These are phyloP conservation scores for Melolontha melolontha DNA, from an alignment of 2,888 invertebrate genomes.

Conservation along the genomic window DNA sequence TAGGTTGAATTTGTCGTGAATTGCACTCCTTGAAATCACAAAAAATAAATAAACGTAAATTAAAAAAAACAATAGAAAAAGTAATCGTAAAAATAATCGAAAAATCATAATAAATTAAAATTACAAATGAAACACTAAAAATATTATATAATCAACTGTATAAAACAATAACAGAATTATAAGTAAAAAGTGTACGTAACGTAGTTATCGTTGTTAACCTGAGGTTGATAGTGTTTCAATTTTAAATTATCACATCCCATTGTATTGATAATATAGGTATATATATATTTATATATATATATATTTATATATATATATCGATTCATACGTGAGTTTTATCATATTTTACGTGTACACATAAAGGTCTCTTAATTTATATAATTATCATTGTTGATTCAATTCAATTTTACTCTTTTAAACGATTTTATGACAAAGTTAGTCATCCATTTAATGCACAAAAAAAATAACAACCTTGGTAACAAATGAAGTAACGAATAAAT, in stretches of 20 bases:
- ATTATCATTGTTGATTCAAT: background rate
- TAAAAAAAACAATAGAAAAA: conserved; percentile 11
- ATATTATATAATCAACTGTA: conserved; percentile 6
- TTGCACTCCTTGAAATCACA: conserved; percentile 26
- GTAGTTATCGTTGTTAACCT: no score
- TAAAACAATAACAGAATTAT: no score
- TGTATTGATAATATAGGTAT: no score
- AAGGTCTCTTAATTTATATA: background rate
- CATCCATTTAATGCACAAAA: conserved; percentile 13
- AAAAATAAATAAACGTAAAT: conserved; percentile 24
- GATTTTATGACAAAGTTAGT: conserved; percentile 27
- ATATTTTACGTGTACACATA: background rate
- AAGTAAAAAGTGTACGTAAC: no score
- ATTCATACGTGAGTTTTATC: no score
- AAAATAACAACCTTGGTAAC: conserved; percentile 23
- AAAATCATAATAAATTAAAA: conserved; percentile 12
- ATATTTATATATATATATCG: no score
- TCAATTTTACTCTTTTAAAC: conserved; percentile 5
- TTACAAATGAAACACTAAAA: background rate
- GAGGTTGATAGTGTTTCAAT: no score
- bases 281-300: no score
- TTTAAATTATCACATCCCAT: no score
- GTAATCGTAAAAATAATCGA: conserved; percentile 15
- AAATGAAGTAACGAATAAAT: conserved; percentile 30
- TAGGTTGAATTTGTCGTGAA: conserved; percentile 10